Evolutionary conservation across 1,140 invertebrate species (phyloP).

Genomic region (Lamellibrachia luymesi): DNA sequence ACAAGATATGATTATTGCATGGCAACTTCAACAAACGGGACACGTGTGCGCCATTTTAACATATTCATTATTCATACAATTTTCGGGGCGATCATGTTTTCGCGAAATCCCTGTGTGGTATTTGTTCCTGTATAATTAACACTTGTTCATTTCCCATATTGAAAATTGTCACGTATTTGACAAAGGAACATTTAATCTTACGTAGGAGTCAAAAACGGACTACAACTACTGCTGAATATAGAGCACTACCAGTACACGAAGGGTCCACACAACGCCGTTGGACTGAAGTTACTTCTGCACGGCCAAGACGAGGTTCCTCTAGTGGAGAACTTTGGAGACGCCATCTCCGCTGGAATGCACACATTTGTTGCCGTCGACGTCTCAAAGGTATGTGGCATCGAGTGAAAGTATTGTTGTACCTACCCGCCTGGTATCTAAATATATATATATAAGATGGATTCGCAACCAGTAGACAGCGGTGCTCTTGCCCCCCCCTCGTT

Average conservation of each 20-base stretch:
- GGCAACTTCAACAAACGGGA: no score
- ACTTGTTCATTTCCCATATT: neutral
- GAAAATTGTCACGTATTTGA: neutral
- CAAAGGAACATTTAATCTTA: neutral
- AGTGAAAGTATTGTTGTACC: neutral
- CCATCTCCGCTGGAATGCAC: slow-evolving; percentile 46
- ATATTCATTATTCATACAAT: no score
- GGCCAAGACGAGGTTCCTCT: slow-evolving; percentile 40
- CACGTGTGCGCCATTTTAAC: no score
- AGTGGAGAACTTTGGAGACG: slow-evolving; percentile 44
- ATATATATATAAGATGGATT: no score
- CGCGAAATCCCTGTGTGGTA: no score
- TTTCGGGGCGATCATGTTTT: no score
- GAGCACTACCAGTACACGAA: slow-evolving; percentile 53
- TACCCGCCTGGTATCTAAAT: no score
- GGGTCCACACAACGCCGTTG: slow-evolving; percentile 41
- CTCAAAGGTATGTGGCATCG: neutral
- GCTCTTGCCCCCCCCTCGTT: no score
- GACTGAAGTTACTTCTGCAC: slow-evolving; percentile 45
- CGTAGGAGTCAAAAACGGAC: slow-evolving; percentile 27
- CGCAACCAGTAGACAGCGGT: no score
- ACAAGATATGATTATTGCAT: no score
- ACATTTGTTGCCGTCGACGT: slow-evolving; percentile 37
- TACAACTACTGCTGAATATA: slow-evolving; percentile 45
- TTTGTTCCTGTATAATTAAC: neutral